Percentiles rank a stretch among this genome's conserved stretches.
Evolutionary conservation across 2,113 vertebrate species (phyloP).

Genomic region (Nipponia nippon): DNA sequence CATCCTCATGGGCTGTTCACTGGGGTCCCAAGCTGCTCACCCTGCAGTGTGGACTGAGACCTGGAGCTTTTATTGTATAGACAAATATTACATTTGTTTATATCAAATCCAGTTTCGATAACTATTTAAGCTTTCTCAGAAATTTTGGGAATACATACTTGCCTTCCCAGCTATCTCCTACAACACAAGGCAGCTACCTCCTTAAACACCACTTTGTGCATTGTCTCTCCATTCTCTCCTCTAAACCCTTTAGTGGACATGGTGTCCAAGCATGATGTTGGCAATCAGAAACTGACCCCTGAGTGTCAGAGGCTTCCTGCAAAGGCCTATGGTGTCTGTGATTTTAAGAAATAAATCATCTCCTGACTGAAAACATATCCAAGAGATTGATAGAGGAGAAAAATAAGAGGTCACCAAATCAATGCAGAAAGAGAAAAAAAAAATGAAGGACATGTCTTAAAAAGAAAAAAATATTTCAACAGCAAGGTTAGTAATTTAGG

Average conservation of each 20-base stretch:
- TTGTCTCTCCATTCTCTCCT: background rate
- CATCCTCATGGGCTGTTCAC: background rate
- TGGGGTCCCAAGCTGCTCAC: background rate
- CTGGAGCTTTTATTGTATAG: background rate
- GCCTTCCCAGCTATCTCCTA: background rate
- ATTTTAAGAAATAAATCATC: background rate
- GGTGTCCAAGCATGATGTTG: accelerated
- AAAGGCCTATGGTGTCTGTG: background rate
- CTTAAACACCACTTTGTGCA: background rate
- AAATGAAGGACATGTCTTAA: background rate
- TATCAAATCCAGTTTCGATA: background rate
- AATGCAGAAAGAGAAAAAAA: background rate
- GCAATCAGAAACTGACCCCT: background rate
- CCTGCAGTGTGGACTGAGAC: background rate
- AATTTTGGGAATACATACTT: background rate
- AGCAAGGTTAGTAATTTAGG: background rate
- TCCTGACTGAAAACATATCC: background rate
- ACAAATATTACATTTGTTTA: background rate
- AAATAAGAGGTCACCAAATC: background rate
- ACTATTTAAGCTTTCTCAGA: background rate
- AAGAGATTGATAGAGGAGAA: background rate
- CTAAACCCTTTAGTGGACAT: background rate
- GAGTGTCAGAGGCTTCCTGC: background rate
- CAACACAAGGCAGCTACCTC: background rate
- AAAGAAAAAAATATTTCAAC: background rate